phyloP scores from a whole-genome alignment of 2,113 vertebrate genomes.

The Syrrhaptes paradoxus region DNA sequence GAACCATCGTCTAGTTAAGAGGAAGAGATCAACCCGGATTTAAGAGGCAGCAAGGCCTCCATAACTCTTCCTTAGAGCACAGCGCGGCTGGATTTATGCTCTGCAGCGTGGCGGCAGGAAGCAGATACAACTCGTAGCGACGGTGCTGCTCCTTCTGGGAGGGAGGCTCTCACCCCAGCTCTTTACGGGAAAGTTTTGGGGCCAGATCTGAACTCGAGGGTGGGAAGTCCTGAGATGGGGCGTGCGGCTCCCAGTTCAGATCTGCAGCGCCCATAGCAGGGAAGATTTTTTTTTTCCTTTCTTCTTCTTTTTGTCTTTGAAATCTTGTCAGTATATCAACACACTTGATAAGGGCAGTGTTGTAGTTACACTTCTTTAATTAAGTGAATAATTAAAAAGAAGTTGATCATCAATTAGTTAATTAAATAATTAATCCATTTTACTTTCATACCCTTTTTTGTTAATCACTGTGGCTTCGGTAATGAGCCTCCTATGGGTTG shows the following conservation, averaged over 20 bases:
- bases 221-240: background rate
- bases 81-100: background rate
- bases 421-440: slow-evolving; percentile 81
- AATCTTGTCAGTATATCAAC: slow-evolving; percentile 69
- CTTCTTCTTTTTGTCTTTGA: slow-evolving; percentile 57
- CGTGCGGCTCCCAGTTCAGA: background rate
- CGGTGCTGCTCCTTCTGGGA: background rate
- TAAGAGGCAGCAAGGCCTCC: slow-evolving; percentile 41
- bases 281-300: background rate
- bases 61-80: slow-evolving; percentile 41
- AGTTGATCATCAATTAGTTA: slow-evolving; percentile 85
- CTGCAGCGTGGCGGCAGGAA: background rate
- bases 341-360: slow-evolving; percentile 71
- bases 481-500: slow-evolving; percentile 83
- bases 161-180: background rate
- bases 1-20: slow-evolving; percentile 17
- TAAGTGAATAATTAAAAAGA: slow-evolving; percentile 85
- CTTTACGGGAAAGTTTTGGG: background rate
- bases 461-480: slow-evolving; percentile 83
- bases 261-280: accelerated
- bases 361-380: slow-evolving; percentile 81
- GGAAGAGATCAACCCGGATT: slow-evolving; percentile 31
- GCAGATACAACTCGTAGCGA: background rate
- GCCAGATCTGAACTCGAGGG: accelerated
- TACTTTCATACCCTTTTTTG: slow-evolving; percentile 78